A percentile compares a stretch with the other conserved stretches of the same genome.
Evolutionary conservation across 2,888 invertebrate species (phyloP).

Genomic region (Helicoverpa assulta): DNA sequence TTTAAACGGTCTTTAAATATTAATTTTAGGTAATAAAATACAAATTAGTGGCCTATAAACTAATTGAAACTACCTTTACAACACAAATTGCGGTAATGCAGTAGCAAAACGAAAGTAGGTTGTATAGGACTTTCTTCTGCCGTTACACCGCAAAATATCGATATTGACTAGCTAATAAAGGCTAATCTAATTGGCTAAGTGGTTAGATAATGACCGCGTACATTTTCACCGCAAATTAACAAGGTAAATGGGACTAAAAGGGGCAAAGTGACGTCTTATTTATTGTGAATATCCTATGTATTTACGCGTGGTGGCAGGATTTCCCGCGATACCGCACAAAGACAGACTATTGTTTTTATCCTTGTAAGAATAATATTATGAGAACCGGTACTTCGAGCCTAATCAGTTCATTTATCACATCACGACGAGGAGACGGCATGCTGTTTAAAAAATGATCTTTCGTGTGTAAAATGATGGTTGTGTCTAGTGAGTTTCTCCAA

Average conservation of each 20-base stretch:
- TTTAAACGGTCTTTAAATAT: conserved; percentile 1
- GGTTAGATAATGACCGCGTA: conserved; percentile 13
- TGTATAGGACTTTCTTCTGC: conserved; percentile 29
- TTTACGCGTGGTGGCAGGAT: conserved; percentile 13
- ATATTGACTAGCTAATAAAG: conserved; percentile 11
- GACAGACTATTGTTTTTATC: conserved; percentile 33
- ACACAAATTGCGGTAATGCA: conserved; percentile 5
- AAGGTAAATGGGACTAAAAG: conserved; percentile 18
- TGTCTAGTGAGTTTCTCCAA: conserved; percentile 20
- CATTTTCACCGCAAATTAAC: conserved; percentile 17
- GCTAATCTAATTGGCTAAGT: conserved; percentile 33
- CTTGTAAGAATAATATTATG: conserved; percentile 43
- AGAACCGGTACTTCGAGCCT: conserved; percentile 38
- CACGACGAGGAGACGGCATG: conserved; percentile 52
- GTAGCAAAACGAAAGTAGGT: conserved; percentile 33
- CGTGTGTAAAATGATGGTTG: conserved; percentile 46
- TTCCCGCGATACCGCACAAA: conserved; percentile 34
- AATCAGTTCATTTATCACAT: conserved; percentile 56
- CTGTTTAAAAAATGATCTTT: conserved; percentile 55
- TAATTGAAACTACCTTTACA: conserved; percentile 4
- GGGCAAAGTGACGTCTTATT: neutral
- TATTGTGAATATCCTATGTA: conserved; percentile 6
- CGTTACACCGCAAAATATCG: conserved; percentile 30
- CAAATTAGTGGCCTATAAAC: neutral
- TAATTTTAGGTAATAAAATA: neutral